phyloP scores from a whole-genome alignment of 2,113 vertebrate genomes.

The Cynocephalus volans region DNA sequence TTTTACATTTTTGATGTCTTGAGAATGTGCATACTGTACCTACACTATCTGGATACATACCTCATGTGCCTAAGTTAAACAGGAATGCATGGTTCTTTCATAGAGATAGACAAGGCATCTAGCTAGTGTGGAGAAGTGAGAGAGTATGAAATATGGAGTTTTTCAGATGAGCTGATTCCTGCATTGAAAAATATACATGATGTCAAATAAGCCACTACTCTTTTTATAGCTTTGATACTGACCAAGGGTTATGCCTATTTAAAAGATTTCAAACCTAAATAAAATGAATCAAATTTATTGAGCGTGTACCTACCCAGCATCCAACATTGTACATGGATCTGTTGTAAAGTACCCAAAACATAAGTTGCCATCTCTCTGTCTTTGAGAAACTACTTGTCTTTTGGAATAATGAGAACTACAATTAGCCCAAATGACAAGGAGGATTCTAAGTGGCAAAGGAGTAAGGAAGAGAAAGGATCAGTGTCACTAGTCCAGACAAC shows the following conservation, averaged over 20 bases:
- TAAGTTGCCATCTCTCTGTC: background rate
- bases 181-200: background rate
- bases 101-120: background rate
- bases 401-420: background rate
- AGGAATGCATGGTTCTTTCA: background rate
- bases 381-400: slow-evolving; percentile 29
- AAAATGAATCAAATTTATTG: background rate
- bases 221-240: slow-evolving; percentile 38
- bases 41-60: background rate
- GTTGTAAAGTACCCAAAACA: background rate
- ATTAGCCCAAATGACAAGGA: background rate
- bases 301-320: background rate
- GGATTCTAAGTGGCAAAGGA: slow-evolving; percentile 7
- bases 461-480: background rate
- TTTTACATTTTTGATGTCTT: background rate
- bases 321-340: background rate
- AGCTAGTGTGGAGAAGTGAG: background rate
- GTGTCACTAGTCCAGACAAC: background rate
- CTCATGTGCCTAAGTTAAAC: background rate
- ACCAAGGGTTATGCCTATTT: background rate
- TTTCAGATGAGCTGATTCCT: background rate
- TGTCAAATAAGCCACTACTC: background rate
- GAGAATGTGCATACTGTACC: background rate
- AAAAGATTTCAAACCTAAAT: slow-evolving; percentile 42
- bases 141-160: background rate